Percentiles rank a stretch among this genome's conserved stretches.
Evolutionary conservation across 2,113 vertebrate genomes (phyloP).

Genomic region (Heterotis niloticus): DNA sequence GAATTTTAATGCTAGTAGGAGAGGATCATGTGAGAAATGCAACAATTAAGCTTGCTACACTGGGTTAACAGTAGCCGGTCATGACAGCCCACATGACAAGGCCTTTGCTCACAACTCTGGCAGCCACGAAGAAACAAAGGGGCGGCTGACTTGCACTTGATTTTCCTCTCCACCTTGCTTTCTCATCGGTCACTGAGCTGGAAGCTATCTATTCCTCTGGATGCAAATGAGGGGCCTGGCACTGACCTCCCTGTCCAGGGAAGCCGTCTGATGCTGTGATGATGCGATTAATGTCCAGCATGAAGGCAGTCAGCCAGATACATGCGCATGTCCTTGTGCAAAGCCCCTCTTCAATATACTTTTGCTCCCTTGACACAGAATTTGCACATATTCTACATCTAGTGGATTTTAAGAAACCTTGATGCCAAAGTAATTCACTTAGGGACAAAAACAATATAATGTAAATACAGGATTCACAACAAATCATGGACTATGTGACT

Average conservation of each 20-base stretch:
- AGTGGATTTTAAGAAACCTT: background rate
- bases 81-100: background rate
- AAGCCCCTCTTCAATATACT: background rate
- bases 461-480: background rate
- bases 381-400: background rate
- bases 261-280: background rate
- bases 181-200: background rate
- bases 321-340: background rate
- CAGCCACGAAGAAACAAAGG: background rate
- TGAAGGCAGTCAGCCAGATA: background rate
- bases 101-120: background rate
- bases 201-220: background rate
- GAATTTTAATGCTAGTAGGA: background rate
- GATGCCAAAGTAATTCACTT: background rate
- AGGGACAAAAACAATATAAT: background rate
- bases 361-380: background rate
- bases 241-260: background rate
- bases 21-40: background rate
- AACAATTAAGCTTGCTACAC: background rate
- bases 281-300: background rate
- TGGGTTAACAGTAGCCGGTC: background rate
- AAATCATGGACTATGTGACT: background rate
- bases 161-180: slow-evolving; percentile 4
- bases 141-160: background rate
- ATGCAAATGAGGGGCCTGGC: background rate